Evolutionary conservation across 2,113 vertebrate species (phyloP).

Genomic region (Copsychus sechellarum): DNA sequence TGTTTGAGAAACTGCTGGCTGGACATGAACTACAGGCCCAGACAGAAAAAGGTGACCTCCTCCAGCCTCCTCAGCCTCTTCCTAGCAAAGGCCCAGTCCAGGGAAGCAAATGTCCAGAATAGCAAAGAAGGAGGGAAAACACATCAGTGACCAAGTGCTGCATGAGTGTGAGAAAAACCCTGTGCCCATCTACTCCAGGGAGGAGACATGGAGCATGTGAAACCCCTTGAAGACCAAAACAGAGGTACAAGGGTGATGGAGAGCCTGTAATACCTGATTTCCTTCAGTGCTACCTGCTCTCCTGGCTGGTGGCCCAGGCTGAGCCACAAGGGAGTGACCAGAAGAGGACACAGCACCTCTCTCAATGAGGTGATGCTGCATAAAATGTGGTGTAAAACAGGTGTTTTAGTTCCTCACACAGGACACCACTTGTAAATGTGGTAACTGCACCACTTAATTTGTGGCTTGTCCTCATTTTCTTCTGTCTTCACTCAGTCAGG

Average conservation of each 20-base stretch:
- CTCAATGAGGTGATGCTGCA: not conserved
- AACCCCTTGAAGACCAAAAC: not conserved
- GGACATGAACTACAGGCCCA: not conserved
- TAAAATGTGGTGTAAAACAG: no score
- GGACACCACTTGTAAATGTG: no score
- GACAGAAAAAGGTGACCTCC: not conserved
- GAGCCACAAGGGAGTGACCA: rapidly evolving
- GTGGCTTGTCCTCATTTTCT: no score
- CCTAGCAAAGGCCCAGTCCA: not conserved
- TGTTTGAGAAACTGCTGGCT: not conserved
- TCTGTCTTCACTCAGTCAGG: no score
- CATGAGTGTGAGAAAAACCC: not conserved
- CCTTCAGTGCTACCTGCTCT: not conserved
- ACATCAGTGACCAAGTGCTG: not conserved
- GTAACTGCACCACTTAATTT: no score
- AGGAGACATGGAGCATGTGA: not conserved
- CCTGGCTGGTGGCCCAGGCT: not conserved
- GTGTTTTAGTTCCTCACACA: no score
- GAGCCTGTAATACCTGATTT: not conserved
- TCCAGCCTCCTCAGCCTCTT: not conserved
- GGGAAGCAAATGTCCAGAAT: not conserved
- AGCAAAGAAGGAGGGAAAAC: not conserved
- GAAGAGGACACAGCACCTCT: not conserved
- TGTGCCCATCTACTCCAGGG: not conserved
- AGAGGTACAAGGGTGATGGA: not conserved